phyloP scores from a whole-genome alignment of 1,140 invertebrate genomes.

The Drosophila pandora region DNA sequence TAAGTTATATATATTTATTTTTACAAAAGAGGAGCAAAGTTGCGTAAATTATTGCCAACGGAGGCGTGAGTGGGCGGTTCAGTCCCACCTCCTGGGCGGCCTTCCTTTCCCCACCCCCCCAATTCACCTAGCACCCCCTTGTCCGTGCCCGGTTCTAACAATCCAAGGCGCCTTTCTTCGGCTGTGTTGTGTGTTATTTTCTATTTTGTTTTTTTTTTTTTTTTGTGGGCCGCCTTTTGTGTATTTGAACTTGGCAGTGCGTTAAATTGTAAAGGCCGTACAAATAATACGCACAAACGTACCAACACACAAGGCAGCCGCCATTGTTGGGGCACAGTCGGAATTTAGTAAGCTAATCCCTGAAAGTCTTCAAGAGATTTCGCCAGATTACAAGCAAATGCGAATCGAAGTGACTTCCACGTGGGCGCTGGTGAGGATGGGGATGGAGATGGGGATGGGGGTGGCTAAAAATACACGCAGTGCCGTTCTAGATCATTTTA shows the following conservation, averaged over 20 bases:
- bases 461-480: conserved; percentile 60
- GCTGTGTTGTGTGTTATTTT: conserved; percentile 22
- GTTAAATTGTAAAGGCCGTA: conserved; percentile 78
- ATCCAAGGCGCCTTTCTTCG: conserved; percentile 29
- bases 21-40: conserved; percentile 81
- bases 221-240: conserved; percentile 60
- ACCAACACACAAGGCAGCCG: conserved; percentile 4
- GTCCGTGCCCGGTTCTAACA: conserved; percentile 8
- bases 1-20: conserved; percentile 71
- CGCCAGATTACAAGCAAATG: conserved; percentile 62
- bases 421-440: conserved; percentile 32
- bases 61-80: conserved; percentile 66
- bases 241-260: conserved; percentile 81
- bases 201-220: conserved; percentile 31
- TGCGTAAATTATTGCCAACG: conserved; percentile 81
- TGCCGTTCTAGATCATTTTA: conserved; percentile 64
- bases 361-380: conserved; percentile 70
- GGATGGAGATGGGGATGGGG: conserved; percentile 23
- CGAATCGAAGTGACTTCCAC: conserved; percentile 60
- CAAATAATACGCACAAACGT: conserved; percentile 50
- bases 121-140: neutral
- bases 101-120: neutral
- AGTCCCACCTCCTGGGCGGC: neutral
- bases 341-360: conserved; percentile 73
- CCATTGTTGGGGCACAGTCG: conserved; percentile 29